Evolutionary conservation across 2,113 vertebrate species (phyloP).

Genomic region (Antidorcas marsupialis): DNA sequence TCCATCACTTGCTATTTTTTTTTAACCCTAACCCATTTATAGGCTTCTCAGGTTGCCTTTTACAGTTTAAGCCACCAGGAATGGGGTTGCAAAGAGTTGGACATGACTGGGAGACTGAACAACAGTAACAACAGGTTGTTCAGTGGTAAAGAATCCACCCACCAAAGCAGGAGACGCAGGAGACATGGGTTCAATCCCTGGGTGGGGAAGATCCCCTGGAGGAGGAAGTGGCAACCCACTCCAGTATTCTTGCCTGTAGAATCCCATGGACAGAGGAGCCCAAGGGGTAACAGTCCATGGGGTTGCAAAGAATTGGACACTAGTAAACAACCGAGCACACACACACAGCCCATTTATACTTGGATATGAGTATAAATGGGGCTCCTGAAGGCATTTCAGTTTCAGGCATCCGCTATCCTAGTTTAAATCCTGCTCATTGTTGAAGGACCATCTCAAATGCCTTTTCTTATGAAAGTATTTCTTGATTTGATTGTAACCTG

Average conservation of each 20-base stretch:
- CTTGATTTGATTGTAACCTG: neutral
- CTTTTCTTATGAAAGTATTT: neutral
- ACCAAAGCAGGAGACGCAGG: neutral
- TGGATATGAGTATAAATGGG: neutral
- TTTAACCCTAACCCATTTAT: neutral
- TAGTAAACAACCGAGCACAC: neutral
- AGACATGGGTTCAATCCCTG: neutral
- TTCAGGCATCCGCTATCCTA: neutral
- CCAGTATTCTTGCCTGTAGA: neutral
- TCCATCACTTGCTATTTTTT: neutral
- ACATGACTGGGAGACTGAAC: neutral
- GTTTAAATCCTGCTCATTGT: neutral
- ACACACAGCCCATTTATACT: neutral
- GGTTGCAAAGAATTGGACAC: neutral
- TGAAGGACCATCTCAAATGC: neutral
- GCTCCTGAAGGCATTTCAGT: neutral
- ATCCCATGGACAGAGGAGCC: neutral
- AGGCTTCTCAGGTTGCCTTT: neutral
- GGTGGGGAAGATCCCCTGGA: neutral
- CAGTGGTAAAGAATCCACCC: neutral
- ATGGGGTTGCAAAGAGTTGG: neutral
- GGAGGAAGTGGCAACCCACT: neutral
- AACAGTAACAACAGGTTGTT: neutral
- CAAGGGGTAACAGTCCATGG: neutral
- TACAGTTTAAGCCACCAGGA: neutral